These are phyloP conservation scores for Myxocyprinus asiaticus DNA, from an alignment of 2,113 vertebrate species.

Conservation along the genomic window DNA sequence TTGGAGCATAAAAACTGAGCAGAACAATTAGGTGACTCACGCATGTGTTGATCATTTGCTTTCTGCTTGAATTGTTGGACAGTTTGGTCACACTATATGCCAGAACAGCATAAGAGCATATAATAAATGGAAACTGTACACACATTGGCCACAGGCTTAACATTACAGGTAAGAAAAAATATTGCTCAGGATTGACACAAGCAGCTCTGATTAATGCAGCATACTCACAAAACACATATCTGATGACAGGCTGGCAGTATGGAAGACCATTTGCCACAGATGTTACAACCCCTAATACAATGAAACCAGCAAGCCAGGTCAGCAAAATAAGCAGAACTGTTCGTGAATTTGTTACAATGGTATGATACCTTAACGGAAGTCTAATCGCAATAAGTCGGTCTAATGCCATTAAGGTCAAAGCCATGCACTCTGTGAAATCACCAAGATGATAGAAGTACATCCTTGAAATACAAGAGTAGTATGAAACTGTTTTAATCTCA, in stretches of 20 bases:
- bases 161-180: neutral
- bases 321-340: conserved; percentile 11
- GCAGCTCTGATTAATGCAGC: too few relatives aligned
- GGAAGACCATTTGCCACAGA: conserved; percentile 16
- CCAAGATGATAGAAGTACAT: conserved; percentile 48
- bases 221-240: too few relatives aligned
- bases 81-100: conserved; percentile 33
- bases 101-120: conserved; percentile 43
- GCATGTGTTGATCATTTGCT: conserved; percentile 38
- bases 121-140: conserved; percentile 30
- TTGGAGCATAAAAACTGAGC: conserved; percentile 16
- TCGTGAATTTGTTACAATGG: conserved; percentile 48
- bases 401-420: conserved; percentile 50
- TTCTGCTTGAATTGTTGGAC: neutral
- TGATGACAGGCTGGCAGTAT: neutral
- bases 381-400: conserved; percentile 53
- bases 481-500: conserved; percentile 49
- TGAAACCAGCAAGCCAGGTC: conserved; percentile 28
- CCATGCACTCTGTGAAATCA: conserved; percentile 22
- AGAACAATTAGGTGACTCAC: conserved; percentile 28
- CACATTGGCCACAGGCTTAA: conserved; percentile 19
- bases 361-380: conserved; percentile 49
- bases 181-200: too few relatives aligned
- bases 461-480: conserved; percentile 44
- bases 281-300: neutral